phyloP scores from a whole-genome alignment of 2,888 invertebrate species.

The Cataglyphis albicans region DNA sequence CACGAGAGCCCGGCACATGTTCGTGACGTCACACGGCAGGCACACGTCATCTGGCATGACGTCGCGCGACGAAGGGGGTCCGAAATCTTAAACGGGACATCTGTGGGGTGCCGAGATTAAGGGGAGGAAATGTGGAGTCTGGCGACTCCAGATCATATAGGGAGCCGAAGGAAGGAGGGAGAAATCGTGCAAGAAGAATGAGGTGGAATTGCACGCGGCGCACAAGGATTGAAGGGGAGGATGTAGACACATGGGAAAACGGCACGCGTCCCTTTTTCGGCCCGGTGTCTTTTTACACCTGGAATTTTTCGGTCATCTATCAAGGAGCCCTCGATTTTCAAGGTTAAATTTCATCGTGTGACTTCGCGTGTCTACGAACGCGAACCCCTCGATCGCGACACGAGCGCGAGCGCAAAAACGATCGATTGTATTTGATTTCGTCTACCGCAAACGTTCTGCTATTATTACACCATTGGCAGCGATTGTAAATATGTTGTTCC shows the following conservation, averaged over 20 bases:
- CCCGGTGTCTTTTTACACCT: slow-evolving; percentile 79
- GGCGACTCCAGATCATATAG: slow-evolving; percentile 55
- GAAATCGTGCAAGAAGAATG: slow-evolving; percentile 73
- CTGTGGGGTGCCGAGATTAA: slow-evolving; percentile 60
- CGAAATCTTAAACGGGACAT: slow-evolving; percentile 71
- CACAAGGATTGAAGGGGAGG: slow-evolving; percentile 65
- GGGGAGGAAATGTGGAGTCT: slow-evolving; percentile 57
- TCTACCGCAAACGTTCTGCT: neutral
- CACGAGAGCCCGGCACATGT: slow-evolving; percentile 76
- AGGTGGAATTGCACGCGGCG: slow-evolving; percentile 78
- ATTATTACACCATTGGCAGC: neutral
- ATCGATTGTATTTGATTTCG: slow-evolving; percentile 53
- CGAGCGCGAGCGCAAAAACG: slow-evolving; percentile 56
- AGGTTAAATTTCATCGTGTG: slow-evolving; percentile 70
- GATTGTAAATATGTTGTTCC: neutral
- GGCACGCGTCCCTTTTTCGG: slow-evolving; percentile 79
- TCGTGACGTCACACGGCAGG: slow-evolving; percentile 81
- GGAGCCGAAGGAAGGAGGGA: slow-evolving; percentile 62
- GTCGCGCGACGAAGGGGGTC: slow-evolving; percentile 69
- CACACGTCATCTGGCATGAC: slow-evolving; percentile 82
- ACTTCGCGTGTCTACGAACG: slow-evolving; percentile 72
- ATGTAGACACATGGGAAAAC: slow-evolving; percentile 82
- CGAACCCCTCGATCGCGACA: slow-evolving; percentile 38
- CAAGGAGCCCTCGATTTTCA: slow-evolving; percentile 49
- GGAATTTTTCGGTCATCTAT: slow-evolving; percentile 76